Evolutionary conservation across 2,797 vertebrate species (phyloP).

Genomic region (Notamacropus eugenii): DNA sequence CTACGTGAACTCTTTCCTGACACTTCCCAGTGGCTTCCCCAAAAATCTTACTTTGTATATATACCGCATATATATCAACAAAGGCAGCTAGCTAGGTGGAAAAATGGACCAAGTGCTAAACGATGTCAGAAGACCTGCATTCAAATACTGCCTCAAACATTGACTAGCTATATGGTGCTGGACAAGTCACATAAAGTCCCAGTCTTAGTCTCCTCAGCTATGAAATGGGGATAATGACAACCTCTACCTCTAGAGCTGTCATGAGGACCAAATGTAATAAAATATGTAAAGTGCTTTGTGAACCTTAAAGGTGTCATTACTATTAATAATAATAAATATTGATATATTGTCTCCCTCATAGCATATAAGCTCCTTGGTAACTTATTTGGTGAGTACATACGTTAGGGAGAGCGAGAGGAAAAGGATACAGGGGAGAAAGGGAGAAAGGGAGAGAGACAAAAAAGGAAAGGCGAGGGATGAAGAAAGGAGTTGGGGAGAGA

Average conservation of each 20-base stretch:
- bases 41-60: not conserved
- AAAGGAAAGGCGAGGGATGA: no score
- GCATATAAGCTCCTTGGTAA: not conserved
- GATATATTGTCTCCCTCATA: not conserved
- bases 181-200: not conserved
- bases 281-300: not conserved
- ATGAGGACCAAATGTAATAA: not conserved
- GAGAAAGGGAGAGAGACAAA: not conserved
- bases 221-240: not conserved
- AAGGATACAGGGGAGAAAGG: no score
- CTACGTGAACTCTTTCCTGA: not conserved
- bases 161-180: not conserved
- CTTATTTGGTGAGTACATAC: not conserved
- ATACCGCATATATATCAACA: not conserved
- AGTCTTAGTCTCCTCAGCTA: not conserved
- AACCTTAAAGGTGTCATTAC: not conserved
- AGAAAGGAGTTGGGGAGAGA: no score
- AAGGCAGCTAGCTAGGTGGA: not conserved
- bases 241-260: not conserved
- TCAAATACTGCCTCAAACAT: not conserved
- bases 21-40: not conserved
- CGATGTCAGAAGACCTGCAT: not conserved
- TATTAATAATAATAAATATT: not conserved
- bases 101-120: not conserved
- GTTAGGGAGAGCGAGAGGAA: not conserved